Conservation (phyloP, 1,140 invertebrate genomes). For the Drosophila teissieri region DNA sequence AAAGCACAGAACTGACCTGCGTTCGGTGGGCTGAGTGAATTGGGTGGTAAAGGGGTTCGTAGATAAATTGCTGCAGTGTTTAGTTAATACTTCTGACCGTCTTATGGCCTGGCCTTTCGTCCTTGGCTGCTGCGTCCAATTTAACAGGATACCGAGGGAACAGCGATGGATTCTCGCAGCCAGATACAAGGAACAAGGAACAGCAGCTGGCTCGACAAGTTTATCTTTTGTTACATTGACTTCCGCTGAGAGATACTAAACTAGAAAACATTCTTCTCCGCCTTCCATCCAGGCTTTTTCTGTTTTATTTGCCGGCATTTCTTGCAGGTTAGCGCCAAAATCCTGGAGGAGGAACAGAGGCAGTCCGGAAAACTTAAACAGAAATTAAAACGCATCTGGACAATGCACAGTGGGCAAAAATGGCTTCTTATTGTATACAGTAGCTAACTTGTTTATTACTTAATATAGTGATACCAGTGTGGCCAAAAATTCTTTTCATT, state of each 20-base stretch:
- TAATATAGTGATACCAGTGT: too few relatives aligned
- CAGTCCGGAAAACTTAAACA: slow-evolving; percentile 69
- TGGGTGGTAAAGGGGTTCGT: slow-evolving; percentile 13
- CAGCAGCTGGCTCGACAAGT: slow-evolving; percentile 76
- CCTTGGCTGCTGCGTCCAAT: slow-evolving; percentile 49
- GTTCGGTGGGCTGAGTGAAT: slow-evolving; percentile 22
- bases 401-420: slow-evolving; percentile 25
- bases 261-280: slow-evolving; percentile 58
- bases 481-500: too few relatives aligned
- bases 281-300: slow-evolving; percentile 10
- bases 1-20: slow-evolving; percentile 67
- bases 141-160: slow-evolving; percentile 19
- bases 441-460: too few relatives aligned
- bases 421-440: background rate
- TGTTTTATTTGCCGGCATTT: slow-evolving; percentile 32
- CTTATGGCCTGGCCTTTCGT: slow-evolving; percentile 17
- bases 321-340: slow-evolving; percentile 40
- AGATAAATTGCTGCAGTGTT: slow-evolving; percentile 81
- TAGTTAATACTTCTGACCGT: slow-evolving; percentile 74
- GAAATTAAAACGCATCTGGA: slow-evolving; percentile 81
- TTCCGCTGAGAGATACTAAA: slow-evolving; percentile 79
- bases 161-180: slow-evolving; percentile 27
- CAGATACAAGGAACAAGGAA: slow-evolving; percentile 33
- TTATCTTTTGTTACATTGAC: slow-evolving; percentile 83
- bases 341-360: slow-evolving; percentile 3